Base-by-base conservation (phyloP, 2,797 vertebrate genomes). In the Balearica regulorum region DNA sequence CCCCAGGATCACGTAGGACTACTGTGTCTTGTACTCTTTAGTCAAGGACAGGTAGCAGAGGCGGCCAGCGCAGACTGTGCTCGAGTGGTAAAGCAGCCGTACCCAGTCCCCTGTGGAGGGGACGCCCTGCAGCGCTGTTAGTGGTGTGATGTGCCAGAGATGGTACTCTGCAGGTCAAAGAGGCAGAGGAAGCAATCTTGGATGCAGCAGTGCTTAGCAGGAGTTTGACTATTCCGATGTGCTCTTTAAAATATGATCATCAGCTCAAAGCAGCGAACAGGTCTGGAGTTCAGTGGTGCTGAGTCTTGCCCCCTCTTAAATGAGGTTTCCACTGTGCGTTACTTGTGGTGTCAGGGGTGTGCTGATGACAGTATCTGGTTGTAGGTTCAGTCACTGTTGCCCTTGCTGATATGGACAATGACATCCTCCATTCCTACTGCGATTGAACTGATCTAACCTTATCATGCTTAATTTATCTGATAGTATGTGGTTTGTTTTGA, bases 61-160 rank as follows among this genome's bases (percentile, higher is more conserved):
- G 57, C 64, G 60, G 31, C 14, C 33, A n/a, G 72, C 20, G 9
- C 26, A 20, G 41, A n/a, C 83, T 85, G 77, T 49, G 35, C 69
- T 72, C 0, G 7, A 16, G 31, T 9, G 25, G 51, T 15, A n/a
- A 48, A 24, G 37, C 15, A 64, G 20, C 33, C 2, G 3, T 24
- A 11, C 13, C 13, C 75, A 58, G 46, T 13, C 15, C 1, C 4
- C 35, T 35, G n/a, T 29, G 72, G 70, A 58, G 46, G 21, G 19
- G 15, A 53, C 1, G 1, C 11, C n/a, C 78, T 0, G 0, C 17
- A 37, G 37, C 46, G 46, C 73, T 26, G 3, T 1, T 55, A 24
- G 28, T 0, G 15, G 16, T 26, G 33, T 10, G 3, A 0, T 1
- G 2, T 60, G n/a, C 9, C 21, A 12, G 57, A 26, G 25, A 8